Conservation (phyloP, 2,888 invertebrate genomes). For the Meteorus colon region DNA sequence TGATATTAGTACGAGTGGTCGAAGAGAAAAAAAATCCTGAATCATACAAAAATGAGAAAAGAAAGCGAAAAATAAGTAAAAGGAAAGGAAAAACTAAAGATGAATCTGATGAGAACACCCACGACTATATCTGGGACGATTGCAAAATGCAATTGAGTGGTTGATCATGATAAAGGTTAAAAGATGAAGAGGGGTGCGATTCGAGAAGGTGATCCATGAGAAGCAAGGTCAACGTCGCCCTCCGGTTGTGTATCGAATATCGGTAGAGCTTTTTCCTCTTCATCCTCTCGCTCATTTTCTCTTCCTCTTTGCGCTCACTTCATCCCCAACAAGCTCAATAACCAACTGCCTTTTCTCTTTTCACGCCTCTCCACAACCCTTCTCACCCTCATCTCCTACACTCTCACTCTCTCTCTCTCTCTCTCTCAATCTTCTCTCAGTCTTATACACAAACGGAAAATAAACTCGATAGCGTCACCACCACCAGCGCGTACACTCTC, state of each 20-base stretch:
- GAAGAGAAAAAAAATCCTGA: not conserved
- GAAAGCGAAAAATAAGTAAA: not conserved
- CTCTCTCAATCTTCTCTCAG: constrained; percentile 17
- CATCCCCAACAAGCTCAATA: not conserved
- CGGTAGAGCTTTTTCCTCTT: constrained; percentile 34
- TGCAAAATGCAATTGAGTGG: constrained; percentile 24
- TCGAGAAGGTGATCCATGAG: constrained; percentile 45
- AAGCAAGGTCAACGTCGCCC: constrained; percentile 50
- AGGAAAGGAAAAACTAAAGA: not conserved
- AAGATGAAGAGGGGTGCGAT: constrained; percentile 12
- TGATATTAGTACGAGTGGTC: no score
- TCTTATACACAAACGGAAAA: not conserved
- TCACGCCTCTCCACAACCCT: constrained; percentile 18
- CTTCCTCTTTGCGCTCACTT: constrained; percentile 1
- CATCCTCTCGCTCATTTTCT: not conserved
- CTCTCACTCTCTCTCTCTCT: not conserved
- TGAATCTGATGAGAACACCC: not conserved
- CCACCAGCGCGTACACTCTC: not conserved
- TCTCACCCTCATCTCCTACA: constrained; percentile 1
- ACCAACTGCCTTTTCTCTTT: constrained; percentile 3
- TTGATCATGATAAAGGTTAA: constrained; percentile 18
- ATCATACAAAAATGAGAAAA: no score
- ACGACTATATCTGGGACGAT: not conserved
- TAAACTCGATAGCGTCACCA: not conserved
- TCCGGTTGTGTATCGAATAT: constrained; percentile 43